Evolutionary conservation across 2,797 vertebrate genomes (phyloP).

Genomic region (Rallus crepitans): DNA sequence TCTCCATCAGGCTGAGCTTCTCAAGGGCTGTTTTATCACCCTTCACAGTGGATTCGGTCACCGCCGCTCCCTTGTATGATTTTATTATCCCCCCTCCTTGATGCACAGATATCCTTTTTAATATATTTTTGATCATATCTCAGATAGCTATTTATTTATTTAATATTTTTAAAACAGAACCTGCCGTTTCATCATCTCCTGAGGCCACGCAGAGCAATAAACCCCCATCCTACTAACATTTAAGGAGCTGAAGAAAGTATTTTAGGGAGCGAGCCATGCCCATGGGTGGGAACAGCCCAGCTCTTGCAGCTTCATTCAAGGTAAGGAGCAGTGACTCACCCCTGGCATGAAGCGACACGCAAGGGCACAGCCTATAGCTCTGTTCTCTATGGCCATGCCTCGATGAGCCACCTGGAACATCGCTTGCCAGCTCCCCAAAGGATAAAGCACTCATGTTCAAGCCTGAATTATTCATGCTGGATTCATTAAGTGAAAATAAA

Average conservation of each 20-base stretch:
- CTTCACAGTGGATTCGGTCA: not conserved
- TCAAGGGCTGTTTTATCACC: not conserved
- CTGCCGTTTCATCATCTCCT: not conserved
- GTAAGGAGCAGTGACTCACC: not conserved
- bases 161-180: not conserved
- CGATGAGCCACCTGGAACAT: not conserved
- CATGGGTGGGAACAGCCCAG: not conserved
- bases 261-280: not conserved
- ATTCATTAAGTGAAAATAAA: not conserved
- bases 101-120: not conserved
- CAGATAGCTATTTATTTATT: too few species aligned
- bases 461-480: not conserved
- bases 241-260: not conserved
- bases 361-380: not conserved
- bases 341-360: not conserved
- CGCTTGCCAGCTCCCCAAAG: not conserved
- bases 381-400: not conserved
- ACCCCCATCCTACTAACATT: not conserved
- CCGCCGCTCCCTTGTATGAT: not conserved
- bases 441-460: not conserved
- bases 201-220: not conserved
- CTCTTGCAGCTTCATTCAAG: not conserved
- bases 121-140: too few species aligned
- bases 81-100: not conserved
- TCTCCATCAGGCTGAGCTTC: not conserved